Conservation (phyloP, 2,113 vertebrate species). For the Sebastes fasciatus region DNA sequence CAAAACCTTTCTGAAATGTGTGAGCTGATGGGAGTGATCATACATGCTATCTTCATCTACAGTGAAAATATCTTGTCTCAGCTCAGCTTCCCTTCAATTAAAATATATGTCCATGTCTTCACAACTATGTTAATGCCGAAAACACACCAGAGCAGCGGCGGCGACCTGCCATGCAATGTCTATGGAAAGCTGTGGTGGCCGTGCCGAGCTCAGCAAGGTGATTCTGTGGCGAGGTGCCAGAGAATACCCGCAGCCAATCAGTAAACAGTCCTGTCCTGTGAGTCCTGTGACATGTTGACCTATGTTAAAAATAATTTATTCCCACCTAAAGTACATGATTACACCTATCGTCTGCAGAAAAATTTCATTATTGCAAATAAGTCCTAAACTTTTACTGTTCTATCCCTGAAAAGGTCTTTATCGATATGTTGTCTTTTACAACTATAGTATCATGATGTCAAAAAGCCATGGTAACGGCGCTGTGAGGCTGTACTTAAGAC, state of each 20-base stretch:
- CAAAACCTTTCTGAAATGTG: slow-evolving; percentile 35
- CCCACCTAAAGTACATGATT: neutral
- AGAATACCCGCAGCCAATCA: no score
- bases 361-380: neutral
- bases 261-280: neutral
- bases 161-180: no score
- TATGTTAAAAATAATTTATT: neutral
- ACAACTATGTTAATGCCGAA: neutral
- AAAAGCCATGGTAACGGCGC: neutral
- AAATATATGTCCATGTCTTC: neutral
- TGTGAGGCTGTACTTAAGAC: neutral
- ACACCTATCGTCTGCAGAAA: neutral
- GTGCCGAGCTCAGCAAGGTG: no score
- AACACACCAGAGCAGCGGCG: neutral
- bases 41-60: slow-evolving; percentile 15
- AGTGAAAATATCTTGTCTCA: slow-evolving; percentile 4
- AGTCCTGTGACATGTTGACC: neutral
- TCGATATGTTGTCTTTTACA: neutral
- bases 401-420: neutral
- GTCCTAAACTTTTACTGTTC: neutral
- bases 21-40: slow-evolving; percentile 17
- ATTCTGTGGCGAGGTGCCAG: no score
- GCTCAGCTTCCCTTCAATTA: neutral
- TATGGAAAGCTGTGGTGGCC: no score
- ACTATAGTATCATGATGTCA: neutral